Base-by-base conservation (phyloP, 2,888 invertebrate genomes). In the Noctua comes region DNA sequence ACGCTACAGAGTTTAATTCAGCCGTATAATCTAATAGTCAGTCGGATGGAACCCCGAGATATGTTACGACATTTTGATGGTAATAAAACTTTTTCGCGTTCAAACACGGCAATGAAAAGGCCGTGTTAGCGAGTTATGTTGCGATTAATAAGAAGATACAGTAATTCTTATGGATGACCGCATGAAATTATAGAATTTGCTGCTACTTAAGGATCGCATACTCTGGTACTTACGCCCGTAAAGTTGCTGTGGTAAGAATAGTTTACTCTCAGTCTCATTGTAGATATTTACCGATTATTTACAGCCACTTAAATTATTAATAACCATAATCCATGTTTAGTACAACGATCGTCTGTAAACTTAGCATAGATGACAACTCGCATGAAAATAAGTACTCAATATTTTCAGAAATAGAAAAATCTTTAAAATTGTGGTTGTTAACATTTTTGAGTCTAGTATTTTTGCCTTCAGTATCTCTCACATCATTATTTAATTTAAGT, bases 1-100 rank as follows among this genome's bases (percentile, higher is more conserved):
- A 76, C 82, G 82, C 75, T 80, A 90, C 88, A 91, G 84, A 88
- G 92, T 83, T 89, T 87, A 83, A 88, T 92, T 91, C 89, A 79
- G 82, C 71, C 80, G 79, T 85, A 77, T 82, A 85, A 85, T 82
- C 79, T 80, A 77, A 84, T 80, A 88, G 80, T 79, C 85, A 86
- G 77, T 88, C 84, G 83, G 82, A 87, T 86, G 87, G 87, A 88
- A 87, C 87, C 70, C 80, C 80, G 74, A 88, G 84, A 87, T 83
- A 87, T 86, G 85, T 88, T 90, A 89, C 85, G 88, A 88, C 87
- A 86, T 91, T 91, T 89, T 89, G 89, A 89, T 89, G 86, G 82
- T 89, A 90, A 89, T 90, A 91, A 90, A 87, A 88, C 86, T 88
- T 91, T 89, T 90, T 90, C 84, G 89, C 88, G 86, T 89, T 90